Percentiles rank a stretch among this genome's conserved stretches.
Conservation (phyloP, 2,113 vertebrate species). For the Coregonus clupeaformis region DNA sequence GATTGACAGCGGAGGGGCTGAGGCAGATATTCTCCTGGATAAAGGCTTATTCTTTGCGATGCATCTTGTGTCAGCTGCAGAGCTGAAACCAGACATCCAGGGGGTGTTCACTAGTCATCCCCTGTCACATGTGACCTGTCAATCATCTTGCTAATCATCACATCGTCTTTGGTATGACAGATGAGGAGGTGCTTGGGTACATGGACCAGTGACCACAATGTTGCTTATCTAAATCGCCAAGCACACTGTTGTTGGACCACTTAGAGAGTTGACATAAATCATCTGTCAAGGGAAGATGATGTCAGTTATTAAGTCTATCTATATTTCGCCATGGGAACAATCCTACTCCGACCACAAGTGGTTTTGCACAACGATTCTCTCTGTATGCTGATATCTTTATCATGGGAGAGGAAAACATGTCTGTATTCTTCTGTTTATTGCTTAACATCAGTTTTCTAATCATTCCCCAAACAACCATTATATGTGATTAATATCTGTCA, state of each 20-base stretch:
- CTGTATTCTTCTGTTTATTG: too few species aligned
- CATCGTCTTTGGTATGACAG: background rate
- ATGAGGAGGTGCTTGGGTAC: background rate
- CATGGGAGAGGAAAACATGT: too few species aligned
- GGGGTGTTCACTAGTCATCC: background rate
- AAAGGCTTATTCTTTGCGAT: conserved; percentile 1
- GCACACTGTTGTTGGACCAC: background rate
- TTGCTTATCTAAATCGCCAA: background rate
- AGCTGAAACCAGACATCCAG: background rate
- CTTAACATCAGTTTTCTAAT: too few species aligned
- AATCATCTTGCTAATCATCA: background rate
- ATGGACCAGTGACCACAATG: background rate
- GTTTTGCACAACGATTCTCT: too few species aligned
- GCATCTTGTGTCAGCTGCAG: conserved; percentile 33
- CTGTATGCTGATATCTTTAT: too few species aligned
- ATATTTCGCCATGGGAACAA: too few species aligned
- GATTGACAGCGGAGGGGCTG: conserved; percentile 21
- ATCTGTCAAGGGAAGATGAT: too few species aligned
- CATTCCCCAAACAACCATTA: too few species aligned
- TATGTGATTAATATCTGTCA: background rate
- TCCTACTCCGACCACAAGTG: too few species aligned
- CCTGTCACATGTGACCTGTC: background rate
- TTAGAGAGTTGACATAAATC: too few species aligned
- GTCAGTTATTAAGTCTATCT: too few species aligned
- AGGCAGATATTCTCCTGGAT: conserved; percentile 13